Base-by-base conservation (phyloP, 2,888 invertebrate genomes). In the Drosophila birchii region DNA sequence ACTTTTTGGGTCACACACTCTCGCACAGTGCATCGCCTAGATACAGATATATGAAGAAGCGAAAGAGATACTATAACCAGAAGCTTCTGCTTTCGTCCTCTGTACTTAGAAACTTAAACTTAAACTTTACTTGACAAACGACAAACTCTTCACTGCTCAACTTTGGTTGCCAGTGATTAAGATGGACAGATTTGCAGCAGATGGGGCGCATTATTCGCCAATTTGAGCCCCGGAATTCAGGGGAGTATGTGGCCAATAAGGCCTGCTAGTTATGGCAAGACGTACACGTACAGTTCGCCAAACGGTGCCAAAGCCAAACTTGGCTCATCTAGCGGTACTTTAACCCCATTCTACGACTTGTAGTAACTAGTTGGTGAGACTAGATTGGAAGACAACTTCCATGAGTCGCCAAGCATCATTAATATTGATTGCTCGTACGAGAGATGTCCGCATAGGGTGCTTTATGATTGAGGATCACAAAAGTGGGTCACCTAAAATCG, bases 1-100 rank as follows among this genome's bases (percentile, higher is more conserved):
- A 68, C 56, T 57, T 43, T 69, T 41, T 68, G 70, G 68, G 68
- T 68, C 70, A 68, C 41, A 69, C 36, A 56, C 47, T 41, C 20
- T 29, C 39, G 29, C 26, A 41, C 34, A 29, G 14, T n/a, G 45
- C 20, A 14, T n/a, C 26, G 23, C 26, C 45, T 45, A 69, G 20
- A 56, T n/a, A 41, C 16, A 39, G 26, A 34, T 34, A 34, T 34
- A 43, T n/a, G 39, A 18, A 23, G 32, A 16, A 29, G 16, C 3
- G 16, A 41, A 39, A 26, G 36, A 62, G 34, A 49, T 18, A 34
- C 49, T 18, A 16, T 20, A 16, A 54, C 53, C 38, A 51, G 45
- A 34, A 32, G 16, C 55, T 34, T 34, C 41, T 26, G 29, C 26
- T 63, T 62, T 29, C 18, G 18, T 34, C 51, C 47, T 6, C 55